A percentile compares a stretch with the other conserved stretches of the same genome.
phyloP scores from a whole-genome alignment of 2,797 vertebrate species.

The Syndactyla subalaris region DNA sequence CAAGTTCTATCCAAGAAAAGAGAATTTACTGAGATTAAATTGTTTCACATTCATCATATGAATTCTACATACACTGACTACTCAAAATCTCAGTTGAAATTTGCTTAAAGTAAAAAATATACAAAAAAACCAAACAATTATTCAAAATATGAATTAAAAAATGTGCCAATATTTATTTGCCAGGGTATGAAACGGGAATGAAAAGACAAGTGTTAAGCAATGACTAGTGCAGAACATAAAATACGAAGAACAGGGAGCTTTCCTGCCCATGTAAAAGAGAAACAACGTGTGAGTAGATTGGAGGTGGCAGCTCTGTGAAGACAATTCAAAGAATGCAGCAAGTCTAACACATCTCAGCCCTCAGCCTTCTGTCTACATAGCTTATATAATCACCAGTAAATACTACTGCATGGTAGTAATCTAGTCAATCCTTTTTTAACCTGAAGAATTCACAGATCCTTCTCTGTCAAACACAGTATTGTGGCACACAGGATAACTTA shows the following conservation, averaged over 20 bases:
- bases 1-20: not conserved
- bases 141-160: not conserved
- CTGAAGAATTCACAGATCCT: not conserved
- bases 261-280: not conserved
- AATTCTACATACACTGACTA: not conserved
- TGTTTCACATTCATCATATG: not conserved
- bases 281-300: not conserved
- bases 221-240: not conserved
- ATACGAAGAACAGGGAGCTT: not conserved
- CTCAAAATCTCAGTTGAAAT: not conserved
- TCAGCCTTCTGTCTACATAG: not conserved
- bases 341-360: not conserved
- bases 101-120: not conserved
- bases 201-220: not conserved
- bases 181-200: not conserved
- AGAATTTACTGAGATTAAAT: not conserved
- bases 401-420: not conserved
- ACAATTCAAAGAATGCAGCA: not conserved
- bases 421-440: not conserved
- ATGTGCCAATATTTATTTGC: not conserved
- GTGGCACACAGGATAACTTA: not conserved
- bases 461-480: not conserved
- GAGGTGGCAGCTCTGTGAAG: not conserved
- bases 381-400: not conserved
- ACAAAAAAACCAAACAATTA: not conserved